These are phyloP conservation scores for Drosophila suboccidentalis DNA, from an alignment of 2,888 invertebrate species.

Conservation along the genomic window DNA sequence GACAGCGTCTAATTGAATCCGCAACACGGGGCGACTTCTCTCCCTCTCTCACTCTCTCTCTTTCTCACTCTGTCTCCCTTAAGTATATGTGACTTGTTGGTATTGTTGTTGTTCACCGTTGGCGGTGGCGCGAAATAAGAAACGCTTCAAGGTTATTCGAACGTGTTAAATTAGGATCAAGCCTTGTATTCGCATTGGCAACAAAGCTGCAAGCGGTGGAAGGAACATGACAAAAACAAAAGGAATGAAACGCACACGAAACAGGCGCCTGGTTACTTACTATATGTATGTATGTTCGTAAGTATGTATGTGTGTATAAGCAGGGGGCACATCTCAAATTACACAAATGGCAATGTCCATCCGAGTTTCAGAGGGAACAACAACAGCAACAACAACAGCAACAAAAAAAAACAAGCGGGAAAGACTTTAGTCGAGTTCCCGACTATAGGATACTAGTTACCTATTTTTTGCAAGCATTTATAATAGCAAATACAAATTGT, in stretches of 20 bases:
- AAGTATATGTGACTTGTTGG: conserved; percentile 23
- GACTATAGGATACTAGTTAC: no score
- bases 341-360: conserved; percentile 71
- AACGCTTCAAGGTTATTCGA: conserved; percentile 77
- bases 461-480: no score
- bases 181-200: conserved; percentile 61
- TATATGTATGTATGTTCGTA: no score
- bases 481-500: no score
- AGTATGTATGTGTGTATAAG: conserved; percentile 6
- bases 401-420: conserved; percentile 10
- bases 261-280: conserved; percentile 68
- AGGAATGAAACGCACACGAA: conserved; percentile 61
- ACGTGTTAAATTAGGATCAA: conserved; percentile 84
- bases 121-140: conserved; percentile 76
- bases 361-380: conserved; percentile 29
- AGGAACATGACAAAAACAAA: conserved; percentile 77
- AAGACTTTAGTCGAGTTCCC: no score
- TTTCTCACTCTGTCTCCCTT: conserved; percentile 21
- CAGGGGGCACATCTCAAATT: conserved; percentile 78
- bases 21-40: conserved; percentile 43
- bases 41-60: neutral
- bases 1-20: conserved; percentile 73
- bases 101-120: conserved; percentile 38
- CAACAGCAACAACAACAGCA: neutral
- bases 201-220: conserved; percentile 58